Evolutionary conservation across 2,113 vertebrate genomes (phyloP).

Genomic region (Halichoeres trimaculatus): DNA sequence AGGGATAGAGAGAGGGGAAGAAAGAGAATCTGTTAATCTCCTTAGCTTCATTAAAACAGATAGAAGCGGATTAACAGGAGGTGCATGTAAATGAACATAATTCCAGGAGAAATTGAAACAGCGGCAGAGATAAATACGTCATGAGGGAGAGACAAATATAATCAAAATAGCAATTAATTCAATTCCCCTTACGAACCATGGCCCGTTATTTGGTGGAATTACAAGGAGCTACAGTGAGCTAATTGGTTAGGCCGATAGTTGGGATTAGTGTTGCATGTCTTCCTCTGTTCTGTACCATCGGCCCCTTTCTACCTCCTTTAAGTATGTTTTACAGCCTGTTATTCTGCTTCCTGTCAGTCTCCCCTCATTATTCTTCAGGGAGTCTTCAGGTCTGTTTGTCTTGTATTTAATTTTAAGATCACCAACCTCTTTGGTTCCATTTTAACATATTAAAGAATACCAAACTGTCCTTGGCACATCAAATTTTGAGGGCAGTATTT

Average conservation of each 20-base stretch:
- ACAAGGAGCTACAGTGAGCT: conserved; percentile 52
- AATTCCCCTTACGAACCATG: conserved; percentile 68
- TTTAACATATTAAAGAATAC: no score
- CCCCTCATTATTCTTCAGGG: not conserved
- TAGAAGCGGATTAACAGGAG: conserved; percentile 74
- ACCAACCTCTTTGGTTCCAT: no score
- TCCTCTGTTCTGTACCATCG: conserved; percentile 8
- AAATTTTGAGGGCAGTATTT: no score
- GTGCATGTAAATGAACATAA: conserved; percentile 78
- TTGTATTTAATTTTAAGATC: no score
- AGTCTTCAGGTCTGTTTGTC: not conserved
- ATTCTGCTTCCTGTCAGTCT: not conserved
- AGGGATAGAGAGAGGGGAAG: not conserved
- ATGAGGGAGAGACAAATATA: conserved; percentile 78
- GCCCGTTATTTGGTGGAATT: conserved; percentile 70
- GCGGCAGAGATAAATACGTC: conserved; percentile 76
- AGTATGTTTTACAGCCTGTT: conserved; percentile 7
- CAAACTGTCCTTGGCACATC: no score
- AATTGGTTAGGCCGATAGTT: conserved; percentile 61
- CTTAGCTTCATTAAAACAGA: conserved; percentile 81
- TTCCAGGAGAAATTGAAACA: conserved; percentile 77
- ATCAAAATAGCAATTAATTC: conserved; percentile 80
- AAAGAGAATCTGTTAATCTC: conserved; percentile 68
- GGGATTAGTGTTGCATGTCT: conserved; percentile 42
- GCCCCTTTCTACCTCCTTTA: conserved; percentile 3